These are phyloP conservation scores for Sabatieria punctata DNA, from an alignment of 2,888 invertebrate species.

Conservation along the genomic window DNA sequence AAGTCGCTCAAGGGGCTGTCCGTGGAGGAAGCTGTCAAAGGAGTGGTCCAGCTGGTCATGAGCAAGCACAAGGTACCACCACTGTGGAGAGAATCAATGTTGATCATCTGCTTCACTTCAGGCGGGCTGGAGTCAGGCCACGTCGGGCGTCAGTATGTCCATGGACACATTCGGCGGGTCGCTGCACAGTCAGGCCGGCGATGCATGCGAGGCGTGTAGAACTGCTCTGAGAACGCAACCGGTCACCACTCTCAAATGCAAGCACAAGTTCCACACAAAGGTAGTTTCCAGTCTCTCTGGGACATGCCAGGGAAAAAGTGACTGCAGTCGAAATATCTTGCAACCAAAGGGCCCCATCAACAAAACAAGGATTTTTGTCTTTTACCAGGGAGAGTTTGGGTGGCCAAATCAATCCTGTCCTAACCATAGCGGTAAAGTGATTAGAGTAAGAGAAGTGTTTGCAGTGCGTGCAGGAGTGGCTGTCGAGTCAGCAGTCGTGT, in stretches of 20 bases:
- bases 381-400: no score
- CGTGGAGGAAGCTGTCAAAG: slow-evolving; percentile 6
- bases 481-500: slow-evolving; percentile 5
- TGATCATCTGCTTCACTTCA: not conserved
- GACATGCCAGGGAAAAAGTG: no score
- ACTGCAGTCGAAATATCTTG: no score
- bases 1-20: slow-evolving; percentile 6
- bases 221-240: not conserved
- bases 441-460: no score
- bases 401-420: no score
- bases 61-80: not conserved
- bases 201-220: not conserved
- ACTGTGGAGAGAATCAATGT: not conserved
- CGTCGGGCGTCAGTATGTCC: not conserved
- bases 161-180: not conserved
- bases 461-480: slow-evolving; percentile 8
- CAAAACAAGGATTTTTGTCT: no score
- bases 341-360: no score
- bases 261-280: slow-evolving; percentile 7
- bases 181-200: not conserved
- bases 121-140: not conserved
- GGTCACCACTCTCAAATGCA: slow-evolving; percentile 6
- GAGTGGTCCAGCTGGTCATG: not conserved
- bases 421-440: no score
- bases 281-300: no score